A percentile compares a stretch with the other conserved stretches of the same genome.
phyloP scores from a whole-genome alignment of 2,888 invertebrate genomes.

The Eurytoma californica region DNA sequence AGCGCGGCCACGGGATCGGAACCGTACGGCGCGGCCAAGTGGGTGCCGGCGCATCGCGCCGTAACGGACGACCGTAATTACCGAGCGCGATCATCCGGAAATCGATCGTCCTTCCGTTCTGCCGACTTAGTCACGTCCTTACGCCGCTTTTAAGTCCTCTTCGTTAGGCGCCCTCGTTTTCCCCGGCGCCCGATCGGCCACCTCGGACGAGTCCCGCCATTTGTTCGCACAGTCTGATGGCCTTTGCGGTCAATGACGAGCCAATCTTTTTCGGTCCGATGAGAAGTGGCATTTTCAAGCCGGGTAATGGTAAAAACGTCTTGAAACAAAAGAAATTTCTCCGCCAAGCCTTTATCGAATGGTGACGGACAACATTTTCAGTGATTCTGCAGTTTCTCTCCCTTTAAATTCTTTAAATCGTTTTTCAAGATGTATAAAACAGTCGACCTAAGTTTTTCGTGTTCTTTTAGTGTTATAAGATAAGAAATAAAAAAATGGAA shows the following conservation, averaged over 20 bases:
- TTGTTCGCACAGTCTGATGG: slow-evolving; percentile 15
- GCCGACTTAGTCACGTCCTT: not conserved
- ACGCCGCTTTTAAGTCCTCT: not conserved
- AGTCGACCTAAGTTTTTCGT: no score
- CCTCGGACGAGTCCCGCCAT: not conserved
- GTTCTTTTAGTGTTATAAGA: no score
- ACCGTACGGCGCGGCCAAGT: not conserved
- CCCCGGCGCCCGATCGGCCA: not conserved
- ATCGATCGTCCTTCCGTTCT: slow-evolving; percentile 14
- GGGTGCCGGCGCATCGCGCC: slow-evolving; percentile 7
- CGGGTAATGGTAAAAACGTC: no score
- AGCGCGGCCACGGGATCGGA: no score
- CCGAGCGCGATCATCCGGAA: slow-evolving; percentile 30
- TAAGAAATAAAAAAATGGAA: no score
- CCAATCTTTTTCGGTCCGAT: not conserved
- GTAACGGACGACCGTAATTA: slow-evolving; percentile 37
- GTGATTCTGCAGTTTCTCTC: no score
- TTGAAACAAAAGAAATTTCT: no score
- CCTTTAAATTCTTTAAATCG: no score
- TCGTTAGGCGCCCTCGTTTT: not conserved
- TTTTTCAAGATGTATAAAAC: no score
- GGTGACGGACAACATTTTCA: no score
- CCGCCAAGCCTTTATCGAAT: no score
- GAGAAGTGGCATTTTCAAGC: no score
- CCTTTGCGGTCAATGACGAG: not conserved